phyloP scores from a whole-genome alignment of 53 echinoderm and acorn worm species.

The Antedon mediterranea region DNA sequence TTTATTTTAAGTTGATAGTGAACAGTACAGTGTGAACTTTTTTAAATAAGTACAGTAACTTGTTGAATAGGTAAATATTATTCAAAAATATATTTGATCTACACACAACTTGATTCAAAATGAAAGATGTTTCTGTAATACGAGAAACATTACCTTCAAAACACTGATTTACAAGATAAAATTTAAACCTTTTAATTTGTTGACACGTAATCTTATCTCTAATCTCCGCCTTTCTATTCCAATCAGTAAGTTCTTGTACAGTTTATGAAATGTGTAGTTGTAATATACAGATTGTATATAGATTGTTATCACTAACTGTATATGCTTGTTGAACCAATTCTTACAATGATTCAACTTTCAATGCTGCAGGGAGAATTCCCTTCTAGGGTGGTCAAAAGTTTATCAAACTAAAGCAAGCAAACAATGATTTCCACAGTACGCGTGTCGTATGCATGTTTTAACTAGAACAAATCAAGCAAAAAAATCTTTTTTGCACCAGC shows the following conservation, averaged over 20 bases:
- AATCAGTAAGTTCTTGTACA: too few relatives aligned
- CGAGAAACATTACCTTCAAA: not conserved
- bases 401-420: not conserved
- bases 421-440: not conserved
- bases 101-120: too few relatives aligned
- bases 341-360: not conserved
- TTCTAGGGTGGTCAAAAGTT: not conserved
- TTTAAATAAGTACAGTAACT: too few relatives aligned
- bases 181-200: not conserved
- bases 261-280: not conserved
- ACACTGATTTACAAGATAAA: not conserved
- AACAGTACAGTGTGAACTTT: too few relatives aligned
- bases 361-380: not conserved
- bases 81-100: too few relatives aligned
- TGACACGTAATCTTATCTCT: not conserved
- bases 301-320: not conserved
- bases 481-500: not conserved
- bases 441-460: not conserved
- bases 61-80: too few relatives aligned
- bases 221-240: not conserved
- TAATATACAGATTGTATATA: not conserved
- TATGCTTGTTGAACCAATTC: not conserved
- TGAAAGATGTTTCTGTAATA: not conserved
- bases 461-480: not conserved
- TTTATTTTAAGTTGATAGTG: too few relatives aligned